Conservation (phyloP, 1,140 invertebrate species). For the Caenorhabditis briggsae region DNA sequence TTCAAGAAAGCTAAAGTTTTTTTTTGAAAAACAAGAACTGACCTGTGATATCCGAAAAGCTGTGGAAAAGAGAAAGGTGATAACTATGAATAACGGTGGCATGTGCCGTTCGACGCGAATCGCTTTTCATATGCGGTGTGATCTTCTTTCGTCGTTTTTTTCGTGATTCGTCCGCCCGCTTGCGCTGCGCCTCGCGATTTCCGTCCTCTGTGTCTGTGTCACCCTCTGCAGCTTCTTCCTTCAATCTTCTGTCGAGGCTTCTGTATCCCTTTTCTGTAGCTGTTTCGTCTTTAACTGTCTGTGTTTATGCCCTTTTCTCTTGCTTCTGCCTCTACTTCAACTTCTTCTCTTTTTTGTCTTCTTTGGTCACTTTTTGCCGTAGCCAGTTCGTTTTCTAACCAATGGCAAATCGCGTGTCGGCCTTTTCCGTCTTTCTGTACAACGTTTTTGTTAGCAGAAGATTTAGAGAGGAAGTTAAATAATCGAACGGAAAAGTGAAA, state of each 20-base stretch:
- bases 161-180: constrained; percentile 29
- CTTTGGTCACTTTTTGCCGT: constrained; percentile 46
- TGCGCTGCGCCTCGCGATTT: constrained; percentile 23
- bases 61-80: constrained; percentile 47
- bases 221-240: constrained; percentile 2
- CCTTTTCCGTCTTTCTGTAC: constrained; percentile 10
- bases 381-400: constrained; percentile 50
- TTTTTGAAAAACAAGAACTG: background rate
- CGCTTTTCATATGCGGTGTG: constrained; percentile 53
- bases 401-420: constrained; percentile 50
- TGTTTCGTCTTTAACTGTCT: constrained; percentile 38
- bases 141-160: constrained; percentile 42
- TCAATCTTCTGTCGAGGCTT: background rate
- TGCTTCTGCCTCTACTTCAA: background rate
- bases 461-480: constrained; percentile 3
- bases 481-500: background rate
- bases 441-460: background rate
- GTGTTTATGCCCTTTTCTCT: constrained; percentile 20
- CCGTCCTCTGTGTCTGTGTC: constrained; percentile 13
- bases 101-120: constrained; percentile 50
- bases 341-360: background rate
- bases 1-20: no score
- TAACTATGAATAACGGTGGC: constrained; percentile 54
- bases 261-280: constrained; percentile 19
- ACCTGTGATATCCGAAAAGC: constrained; percentile 39